Conservation (phyloP, 1,140 invertebrate genomes). For the Hypothenemus hampei region DNA sequence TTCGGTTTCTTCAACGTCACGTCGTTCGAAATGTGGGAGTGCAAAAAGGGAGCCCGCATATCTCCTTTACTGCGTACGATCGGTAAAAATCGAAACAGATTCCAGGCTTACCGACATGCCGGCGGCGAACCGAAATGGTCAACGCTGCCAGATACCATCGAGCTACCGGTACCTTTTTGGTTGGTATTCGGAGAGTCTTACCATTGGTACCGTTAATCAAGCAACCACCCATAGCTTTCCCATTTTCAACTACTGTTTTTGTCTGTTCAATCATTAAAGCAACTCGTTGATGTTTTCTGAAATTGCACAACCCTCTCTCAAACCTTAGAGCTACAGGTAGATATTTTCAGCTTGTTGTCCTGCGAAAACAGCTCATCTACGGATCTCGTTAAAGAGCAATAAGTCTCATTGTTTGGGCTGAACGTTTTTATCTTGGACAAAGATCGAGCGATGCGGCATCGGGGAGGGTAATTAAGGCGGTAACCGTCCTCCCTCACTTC, state of each 20-base stretch:
- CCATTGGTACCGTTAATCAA: background rate
- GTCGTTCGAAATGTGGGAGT: conserved; percentile 10
- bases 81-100: conserved; percentile 16
- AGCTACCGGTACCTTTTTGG: conserved; percentile 22
- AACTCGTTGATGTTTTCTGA: too few species aligned
- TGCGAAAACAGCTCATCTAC: too few species aligned
- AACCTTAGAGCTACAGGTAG: too few species aligned
- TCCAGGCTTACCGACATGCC: conserved; percentile 14
- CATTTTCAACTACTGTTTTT: too few species aligned
- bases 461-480: too few species aligned
- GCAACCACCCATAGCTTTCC: too few species aligned
- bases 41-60: conserved; percentile 13
- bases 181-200: conserved; percentile 9
- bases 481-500: too few species aligned
- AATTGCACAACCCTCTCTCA: too few species aligned
- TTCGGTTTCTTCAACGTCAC: background rate
- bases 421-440: background rate
- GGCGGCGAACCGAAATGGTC: conserved; percentile 13
- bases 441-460: too few species aligned
- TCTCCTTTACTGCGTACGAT: background rate
- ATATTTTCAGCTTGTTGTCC: too few species aligned
- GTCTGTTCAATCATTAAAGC: too few species aligned
- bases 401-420: background rate
- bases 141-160: conserved; percentile 21
- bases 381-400: background rate